Evolutionary conservation across 2,888 invertebrate genomes (phyloP).

Genomic region (Platypus cylindrus): DNA sequence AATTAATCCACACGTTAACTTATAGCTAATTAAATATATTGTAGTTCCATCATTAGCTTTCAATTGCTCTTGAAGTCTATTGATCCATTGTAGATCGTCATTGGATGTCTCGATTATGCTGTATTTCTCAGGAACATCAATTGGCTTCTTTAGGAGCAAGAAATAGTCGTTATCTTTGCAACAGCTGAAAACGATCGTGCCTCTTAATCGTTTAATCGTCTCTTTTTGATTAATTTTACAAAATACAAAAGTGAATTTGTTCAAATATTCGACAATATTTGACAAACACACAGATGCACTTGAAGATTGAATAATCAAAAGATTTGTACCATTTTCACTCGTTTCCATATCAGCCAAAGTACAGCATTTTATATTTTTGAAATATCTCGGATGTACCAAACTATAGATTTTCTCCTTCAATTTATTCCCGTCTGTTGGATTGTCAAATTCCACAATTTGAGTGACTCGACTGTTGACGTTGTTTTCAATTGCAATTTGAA

Average conservation of each 20-base stretch:
- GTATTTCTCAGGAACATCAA: conserved; percentile 1
- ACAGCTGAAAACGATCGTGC: not conserved
- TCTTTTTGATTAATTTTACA: not conserved
- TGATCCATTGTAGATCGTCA: conserved; percentile 12
- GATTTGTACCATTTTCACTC: no score
- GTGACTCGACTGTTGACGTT: not conserved
- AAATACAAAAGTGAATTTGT: not conserved
- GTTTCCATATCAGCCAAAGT: no score
- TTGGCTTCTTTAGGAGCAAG: not conserved
- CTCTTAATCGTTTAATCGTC: not conserved
- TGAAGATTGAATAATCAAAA: no score
- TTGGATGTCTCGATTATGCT: conserved; percentile 9
- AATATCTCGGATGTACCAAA: conserved; percentile 1
- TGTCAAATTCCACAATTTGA: conserved; percentile 3
- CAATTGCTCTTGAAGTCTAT: conserved; percentile 12
- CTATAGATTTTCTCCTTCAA: not conserved
- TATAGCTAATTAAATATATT: conserved; percentile 14
- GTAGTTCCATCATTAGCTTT: conserved; percentile 2
- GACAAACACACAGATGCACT: no score
- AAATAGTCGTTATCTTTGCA: not conserved
- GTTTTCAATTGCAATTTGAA: conserved; percentile 14
- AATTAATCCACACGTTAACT: conserved; percentile 10
- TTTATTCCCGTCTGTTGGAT: conserved; percentile 1
- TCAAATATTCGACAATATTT: no score
- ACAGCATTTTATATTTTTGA: not conserved